Conservation (phyloP, 2,113 vertebrate genomes). For the Oxyruncus cristatus region DNA sequence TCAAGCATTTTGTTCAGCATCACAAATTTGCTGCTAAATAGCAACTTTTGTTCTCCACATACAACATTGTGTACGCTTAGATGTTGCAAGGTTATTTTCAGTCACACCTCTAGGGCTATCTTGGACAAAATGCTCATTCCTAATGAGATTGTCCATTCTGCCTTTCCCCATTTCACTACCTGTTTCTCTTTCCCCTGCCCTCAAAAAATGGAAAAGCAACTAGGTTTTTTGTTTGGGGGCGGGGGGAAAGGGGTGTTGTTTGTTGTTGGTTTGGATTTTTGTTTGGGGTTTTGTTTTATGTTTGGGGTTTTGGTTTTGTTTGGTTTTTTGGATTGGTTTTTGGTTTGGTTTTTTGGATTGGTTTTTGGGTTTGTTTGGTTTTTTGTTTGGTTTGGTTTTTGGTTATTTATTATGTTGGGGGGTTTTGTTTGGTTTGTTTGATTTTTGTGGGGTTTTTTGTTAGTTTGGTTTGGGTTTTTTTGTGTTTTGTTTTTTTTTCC, state of each 20-base stretch:
- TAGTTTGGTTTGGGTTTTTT: too few relatives aligned
- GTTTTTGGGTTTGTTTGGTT: too few relatives aligned
- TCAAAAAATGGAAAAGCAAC: background rate
- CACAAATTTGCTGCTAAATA: background rate
- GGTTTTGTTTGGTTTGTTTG: too few relatives aligned
- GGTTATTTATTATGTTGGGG: too few relatives aligned
- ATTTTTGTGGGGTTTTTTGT: too few relatives aligned
- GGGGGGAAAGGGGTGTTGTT: too few relatives aligned
- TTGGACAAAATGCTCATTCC: background rate
- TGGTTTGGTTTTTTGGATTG: too few relatives aligned
- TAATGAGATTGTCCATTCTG: background rate
- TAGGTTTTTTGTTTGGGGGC: background rate
- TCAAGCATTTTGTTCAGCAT: background rate
- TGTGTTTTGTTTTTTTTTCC: background rate
- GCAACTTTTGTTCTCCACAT: background rate
- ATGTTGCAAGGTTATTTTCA: background rate
- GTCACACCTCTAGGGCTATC: background rate
- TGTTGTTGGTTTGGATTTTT: too few relatives aligned
- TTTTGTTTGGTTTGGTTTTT: too few relatives aligned
- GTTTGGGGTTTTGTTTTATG: too few relatives aligned
- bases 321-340: too few relatives aligned
- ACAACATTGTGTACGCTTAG: background rate
- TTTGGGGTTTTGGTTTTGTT: background rate
- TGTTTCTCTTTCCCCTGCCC: background rate
- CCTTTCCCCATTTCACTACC: background rate